Conservation (phyloP, 2,797 vertebrate species). For the Scleropages formosus region DNA sequence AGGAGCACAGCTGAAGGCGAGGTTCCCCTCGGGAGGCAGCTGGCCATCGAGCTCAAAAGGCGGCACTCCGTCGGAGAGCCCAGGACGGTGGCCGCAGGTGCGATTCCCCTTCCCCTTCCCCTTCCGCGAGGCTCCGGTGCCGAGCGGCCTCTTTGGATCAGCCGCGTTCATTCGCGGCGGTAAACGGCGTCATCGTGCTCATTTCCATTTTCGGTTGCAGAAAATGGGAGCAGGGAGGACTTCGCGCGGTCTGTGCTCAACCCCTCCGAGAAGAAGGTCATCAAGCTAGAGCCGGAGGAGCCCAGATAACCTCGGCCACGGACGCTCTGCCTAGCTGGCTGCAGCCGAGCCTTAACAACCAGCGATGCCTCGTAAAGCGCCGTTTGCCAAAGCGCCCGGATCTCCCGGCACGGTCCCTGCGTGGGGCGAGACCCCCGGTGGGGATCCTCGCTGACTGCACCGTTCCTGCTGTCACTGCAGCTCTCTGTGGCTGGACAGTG, state of each 20-base stretch:
- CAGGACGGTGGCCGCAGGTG: conserved; percentile 79
- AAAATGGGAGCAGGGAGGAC: conserved; percentile 66
- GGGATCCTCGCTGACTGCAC: not conserved
- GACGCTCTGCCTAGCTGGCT: conserved; percentile 76
- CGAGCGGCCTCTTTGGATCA: not conserved
- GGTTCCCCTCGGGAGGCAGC: conserved; percentile 79
- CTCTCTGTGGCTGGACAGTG: not conserved
- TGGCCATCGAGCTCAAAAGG: conserved; percentile 85
- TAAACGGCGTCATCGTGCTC: conserved; percentile 20
- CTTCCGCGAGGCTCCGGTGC: no score
- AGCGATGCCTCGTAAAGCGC: conserved; percentile 89
- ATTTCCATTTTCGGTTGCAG: conserved; percentile 56
- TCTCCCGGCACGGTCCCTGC: conserved; percentile 48
- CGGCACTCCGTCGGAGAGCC: conserved; percentile 75
- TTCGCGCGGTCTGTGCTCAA: conserved; percentile 78
- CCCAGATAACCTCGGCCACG: conserved; percentile 81
- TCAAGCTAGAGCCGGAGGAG: conserved; percentile 97
- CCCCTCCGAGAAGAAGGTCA: conserved; percentile 85
- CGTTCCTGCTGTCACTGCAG: not conserved
- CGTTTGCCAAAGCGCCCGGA: conserved; percentile 72
- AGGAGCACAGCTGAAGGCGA: conserved; percentile 76
- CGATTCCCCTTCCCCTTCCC: not conserved
- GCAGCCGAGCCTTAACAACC: conserved; percentile 98
- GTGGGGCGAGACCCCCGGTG: not conserved
- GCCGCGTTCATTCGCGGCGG: not conserved